phyloP scores from a whole-genome alignment of 2,113 vertebrate species.

The Progne subis region DNA sequence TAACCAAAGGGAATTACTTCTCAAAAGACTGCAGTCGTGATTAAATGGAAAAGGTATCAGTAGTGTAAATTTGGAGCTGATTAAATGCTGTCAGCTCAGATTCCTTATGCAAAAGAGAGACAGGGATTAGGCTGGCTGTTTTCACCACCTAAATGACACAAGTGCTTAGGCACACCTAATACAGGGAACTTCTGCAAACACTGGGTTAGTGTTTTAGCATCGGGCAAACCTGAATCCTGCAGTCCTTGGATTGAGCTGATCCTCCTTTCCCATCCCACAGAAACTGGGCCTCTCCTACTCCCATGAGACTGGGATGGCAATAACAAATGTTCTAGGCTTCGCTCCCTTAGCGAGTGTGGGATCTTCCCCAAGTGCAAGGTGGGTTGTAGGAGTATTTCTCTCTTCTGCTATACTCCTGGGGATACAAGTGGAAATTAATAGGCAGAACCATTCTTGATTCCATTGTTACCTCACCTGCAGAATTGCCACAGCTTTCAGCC shows the following conservation, averaged over 20 bases:
- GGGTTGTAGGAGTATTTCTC: background rate
- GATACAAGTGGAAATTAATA: background rate
- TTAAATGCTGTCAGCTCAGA: conserved; percentile 58
- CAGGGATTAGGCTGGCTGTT: conserved; percentile 22
- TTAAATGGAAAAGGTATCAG: conserved; percentile 62
- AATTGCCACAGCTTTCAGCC: background rate
- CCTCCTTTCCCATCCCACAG: background rate
- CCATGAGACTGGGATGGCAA: background rate
- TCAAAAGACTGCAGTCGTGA: conserved; percentile 39
- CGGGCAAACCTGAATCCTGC: background rate
- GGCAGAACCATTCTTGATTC: background rate
- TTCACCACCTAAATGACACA: background rate
- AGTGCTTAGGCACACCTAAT: background rate
- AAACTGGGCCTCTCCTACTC: background rate
- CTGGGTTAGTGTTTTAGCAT: background rate
- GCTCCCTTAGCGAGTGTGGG: background rate
- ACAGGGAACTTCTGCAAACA: background rate
- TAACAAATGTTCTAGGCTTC: background rate
- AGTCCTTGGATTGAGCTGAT: background rate
- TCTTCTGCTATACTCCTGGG: background rate
- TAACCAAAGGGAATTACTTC: conserved; percentile 61
- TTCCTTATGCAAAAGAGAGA: conserved; percentile 42
- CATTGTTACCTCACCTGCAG: background rate
- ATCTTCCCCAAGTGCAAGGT: background rate
- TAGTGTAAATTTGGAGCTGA: conserved; percentile 69